Base-by-base conservation (phyloP, 1,140 invertebrate genomes). In the Drosophila ananassae region DNA sequence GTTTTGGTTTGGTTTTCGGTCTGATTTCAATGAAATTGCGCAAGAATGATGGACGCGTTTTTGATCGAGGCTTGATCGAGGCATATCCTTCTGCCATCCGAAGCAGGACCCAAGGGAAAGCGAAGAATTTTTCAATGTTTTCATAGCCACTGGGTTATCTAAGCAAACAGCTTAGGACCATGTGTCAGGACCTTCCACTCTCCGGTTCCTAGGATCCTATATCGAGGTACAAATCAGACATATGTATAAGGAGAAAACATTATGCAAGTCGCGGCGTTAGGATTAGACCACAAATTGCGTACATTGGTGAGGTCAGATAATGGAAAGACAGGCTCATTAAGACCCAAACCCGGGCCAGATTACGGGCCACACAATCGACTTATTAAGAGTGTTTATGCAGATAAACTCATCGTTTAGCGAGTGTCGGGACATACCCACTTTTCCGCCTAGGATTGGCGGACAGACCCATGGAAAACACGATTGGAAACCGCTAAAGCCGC, bases 351-450 rank as follows among this genome's bases (percentile, higher is more conserved):
- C 61, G 74, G 39, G 24, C 32, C 28, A 84, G 80, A 84, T 84
- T 85, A 85, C 53, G 54, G 6, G 44, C 48, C 61, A 63, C 68
- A 82, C 81, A 85, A 85, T 89, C 79, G 78, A 90, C 89, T 90
- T 90, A 89, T 90, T 90, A 89, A 59, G 79, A 89, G 83, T 84
- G 77, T 90, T 90, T 90, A 84, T 72, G 72, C 77, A 90, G 89
- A 90, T 90, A 90, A 90, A 76, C 77, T 50, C 89, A 89, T 85
- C 89, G 82, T 90, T 90, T 90, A 90, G 83, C 89, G 89, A 57
- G 69, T 79, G 69, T 82, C 76, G 83, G 89, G 89, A 89, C 89
- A 90, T 90, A 90, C 89, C 89, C 89, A 90, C 78, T 81, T 72
- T 89, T 79, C 68, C 75, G 80, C 74, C 72, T 79, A 77, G 60